Percentiles rank a stretch among this genome's conserved stretches.
Evolutionary conservation across 2,888 invertebrate species (phyloP).

Genomic region (Seira musarum): DNA sequence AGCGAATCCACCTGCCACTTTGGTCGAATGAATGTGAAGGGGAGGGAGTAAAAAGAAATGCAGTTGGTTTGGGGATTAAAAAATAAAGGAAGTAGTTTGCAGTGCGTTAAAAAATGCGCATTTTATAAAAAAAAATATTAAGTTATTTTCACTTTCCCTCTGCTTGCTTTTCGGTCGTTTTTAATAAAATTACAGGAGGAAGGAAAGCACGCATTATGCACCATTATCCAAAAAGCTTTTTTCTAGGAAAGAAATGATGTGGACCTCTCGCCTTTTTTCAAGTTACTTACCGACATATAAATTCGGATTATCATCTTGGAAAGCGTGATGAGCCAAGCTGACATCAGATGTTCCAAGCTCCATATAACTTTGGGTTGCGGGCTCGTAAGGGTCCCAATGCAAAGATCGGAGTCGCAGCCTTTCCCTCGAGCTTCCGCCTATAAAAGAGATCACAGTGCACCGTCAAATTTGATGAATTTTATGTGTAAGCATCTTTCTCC

Average conservation of each 20-base stretch:
- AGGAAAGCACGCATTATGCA: constrained; percentile 21
- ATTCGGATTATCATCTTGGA: constrained; percentile 84
- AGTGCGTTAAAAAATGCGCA: neutral
- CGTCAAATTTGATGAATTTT: neutral
- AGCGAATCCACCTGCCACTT: too few relatives aligned
- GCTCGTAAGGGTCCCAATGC: constrained; percentile 68
- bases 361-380: constrained; percentile 64
- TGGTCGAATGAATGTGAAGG: too few relatives aligned
- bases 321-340: constrained; percentile 86
- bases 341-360: constrained; percentile 77
- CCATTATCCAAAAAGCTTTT: constrained; percentile 38
- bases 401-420: constrained; percentile 65
- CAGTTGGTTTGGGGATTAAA: neutral
- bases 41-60: neutral
- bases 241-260: too few relatives aligned
- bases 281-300: constrained; percentile 80
- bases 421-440: constrained; percentile 61
- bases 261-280: constrained; percentile 1
- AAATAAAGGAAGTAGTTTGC: neutral
- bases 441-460: neutral
- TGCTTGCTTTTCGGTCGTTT: neutral
- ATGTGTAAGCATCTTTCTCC: neutral
- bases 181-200: constrained; percentile 9
- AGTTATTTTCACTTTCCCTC: neutral
- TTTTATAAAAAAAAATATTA: neutral